phyloP scores from a whole-genome alignment of 1,140 invertebrate species.

The Meloidogyne chitwoodi region DNA sequence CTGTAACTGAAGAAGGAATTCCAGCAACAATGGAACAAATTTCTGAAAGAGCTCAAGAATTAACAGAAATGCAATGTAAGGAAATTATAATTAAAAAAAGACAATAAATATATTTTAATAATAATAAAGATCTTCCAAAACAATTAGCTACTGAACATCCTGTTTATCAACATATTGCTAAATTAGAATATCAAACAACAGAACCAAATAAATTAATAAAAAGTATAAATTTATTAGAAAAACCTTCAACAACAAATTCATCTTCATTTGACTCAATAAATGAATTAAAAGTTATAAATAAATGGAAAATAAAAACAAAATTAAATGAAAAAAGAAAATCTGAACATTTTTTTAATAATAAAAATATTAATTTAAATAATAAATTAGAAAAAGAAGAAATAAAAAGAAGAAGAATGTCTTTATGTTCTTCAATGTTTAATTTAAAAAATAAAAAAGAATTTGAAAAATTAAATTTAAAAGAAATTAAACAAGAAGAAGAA shows the following conservation, averaged over 20 bases:
- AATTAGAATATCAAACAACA: neutral
- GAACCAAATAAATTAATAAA: neutral
- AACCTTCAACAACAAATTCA: neutral
- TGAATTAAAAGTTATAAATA: neutral
- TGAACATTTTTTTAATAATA: neutral
- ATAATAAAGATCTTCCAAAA: neutral
- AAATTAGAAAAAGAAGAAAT: neutral
- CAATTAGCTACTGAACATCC: neutral
- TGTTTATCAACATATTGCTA: neutral
- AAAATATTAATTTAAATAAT: neutral
- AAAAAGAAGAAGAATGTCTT: neutral
- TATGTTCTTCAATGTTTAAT: neutral
- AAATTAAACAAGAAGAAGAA: neutral
- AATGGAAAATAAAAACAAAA: neutral
- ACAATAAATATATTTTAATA: too few species aligned
- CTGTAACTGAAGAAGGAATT: constrained; percentile 33
- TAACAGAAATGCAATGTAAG: neutral
- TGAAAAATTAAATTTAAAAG: too few species aligned
- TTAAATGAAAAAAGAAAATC: neutral
- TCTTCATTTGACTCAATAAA: neutral
- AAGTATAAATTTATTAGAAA: neutral
- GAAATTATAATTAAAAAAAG: too few species aligned
- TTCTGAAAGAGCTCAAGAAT: neutral
- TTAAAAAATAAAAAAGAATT: neutral
- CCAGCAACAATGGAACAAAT: constrained; percentile 12